These are phyloP conservation scores for Habrosyne pyritoides DNA, from an alignment of 2,888 invertebrate genomes.

Conservation along the genomic window DNA sequence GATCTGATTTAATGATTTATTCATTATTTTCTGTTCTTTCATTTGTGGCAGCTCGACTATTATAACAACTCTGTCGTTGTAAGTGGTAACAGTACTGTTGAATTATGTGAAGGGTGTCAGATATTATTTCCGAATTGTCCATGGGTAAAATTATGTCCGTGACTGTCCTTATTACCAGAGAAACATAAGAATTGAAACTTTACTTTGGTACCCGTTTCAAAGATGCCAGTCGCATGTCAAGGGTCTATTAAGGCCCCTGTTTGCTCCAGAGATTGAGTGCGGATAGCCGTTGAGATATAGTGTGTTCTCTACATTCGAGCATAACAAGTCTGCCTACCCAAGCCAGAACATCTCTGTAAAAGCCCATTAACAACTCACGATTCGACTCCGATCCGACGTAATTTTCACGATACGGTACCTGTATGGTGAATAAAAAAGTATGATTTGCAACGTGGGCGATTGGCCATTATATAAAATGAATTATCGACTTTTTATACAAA, in stretches of 20 bases:
- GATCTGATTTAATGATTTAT: too few relatives aligned
- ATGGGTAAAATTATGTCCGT: too few relatives aligned
- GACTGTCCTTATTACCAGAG: too few relatives aligned
- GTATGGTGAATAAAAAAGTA: constrained; percentile 13
- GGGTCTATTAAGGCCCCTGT: neutral
- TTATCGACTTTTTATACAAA: constrained; percentile 56
- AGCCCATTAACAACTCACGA: neutral
- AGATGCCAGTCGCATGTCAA: neutral
- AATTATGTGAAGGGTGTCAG: too few relatives aligned
- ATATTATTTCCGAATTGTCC: too few relatives aligned
- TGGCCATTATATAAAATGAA: constrained; percentile 48
- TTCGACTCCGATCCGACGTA: neutral
- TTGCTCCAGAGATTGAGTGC: neutral
- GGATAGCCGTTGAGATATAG: neutral
- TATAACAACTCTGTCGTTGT: too few relatives aligned
- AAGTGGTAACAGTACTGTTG: too few relatives aligned
- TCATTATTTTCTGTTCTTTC: too few relatives aligned
- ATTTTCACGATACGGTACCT: neutral
- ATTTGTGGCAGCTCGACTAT: too few relatives aligned
- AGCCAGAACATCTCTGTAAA: neutral
- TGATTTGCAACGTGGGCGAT: constrained; percentile 36
- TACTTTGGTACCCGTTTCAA: neutral
- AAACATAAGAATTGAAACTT: too few relatives aligned
- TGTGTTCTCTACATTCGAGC: neutral
- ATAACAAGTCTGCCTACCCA: neutral